Percentiles rank a stretch among this genome's conserved stretches.
phyloP scores from a whole-genome alignment of 2,888 invertebrate species.

The Caenorhabditis doughertyi region DNA sequence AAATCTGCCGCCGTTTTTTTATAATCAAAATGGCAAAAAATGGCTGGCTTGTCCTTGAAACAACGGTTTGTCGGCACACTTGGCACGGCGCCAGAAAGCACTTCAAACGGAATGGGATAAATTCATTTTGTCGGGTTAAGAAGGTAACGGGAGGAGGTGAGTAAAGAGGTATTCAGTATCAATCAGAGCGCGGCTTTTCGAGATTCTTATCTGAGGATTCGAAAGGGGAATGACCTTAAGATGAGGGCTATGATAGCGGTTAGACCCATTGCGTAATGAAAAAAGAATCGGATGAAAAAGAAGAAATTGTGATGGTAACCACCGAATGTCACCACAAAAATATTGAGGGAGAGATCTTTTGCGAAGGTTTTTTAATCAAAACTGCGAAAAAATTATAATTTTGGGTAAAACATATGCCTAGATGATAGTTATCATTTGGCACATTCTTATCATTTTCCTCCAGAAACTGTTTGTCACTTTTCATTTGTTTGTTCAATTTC shows the following conservation, averaged over 20 bases:
- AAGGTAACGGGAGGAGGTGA: conserved; percentile 2
- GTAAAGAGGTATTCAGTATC: conserved; percentile 27
- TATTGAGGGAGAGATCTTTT: neutral
- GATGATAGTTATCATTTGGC: conserved; percentile 19
- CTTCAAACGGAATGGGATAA: conserved; percentile 36
- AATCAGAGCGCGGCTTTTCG: conserved; percentile 49
- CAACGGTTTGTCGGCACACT: conserved; percentile 51
- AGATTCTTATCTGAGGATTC: conserved; percentile 53
- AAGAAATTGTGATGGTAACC: conserved; percentile 9
- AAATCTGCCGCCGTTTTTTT: conserved; percentile 45
- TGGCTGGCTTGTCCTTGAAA: conserved; percentile 31
- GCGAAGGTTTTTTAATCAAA: neutral
- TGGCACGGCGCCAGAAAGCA: conserved; percentile 50
- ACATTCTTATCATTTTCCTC: conserved; percentile 35
- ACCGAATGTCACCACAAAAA: neutral
- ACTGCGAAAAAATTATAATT: neutral
- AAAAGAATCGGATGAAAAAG: conserved; percentile 11
- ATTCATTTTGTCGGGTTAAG: conserved; percentile 14
- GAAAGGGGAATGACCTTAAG: conserved; percentile 48
- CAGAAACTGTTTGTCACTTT: conserved; percentile 13
- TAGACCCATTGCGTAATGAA: conserved; percentile 50
- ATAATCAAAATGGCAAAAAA: conserved; percentile 31
- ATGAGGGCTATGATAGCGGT: conserved; percentile 61
- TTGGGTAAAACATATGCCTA: conserved; percentile 15
- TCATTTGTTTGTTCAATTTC: conserved; percentile 21